Base-by-base conservation (phyloP, 2,888 invertebrate species). In the Drosophila bunnanda region DNA sequence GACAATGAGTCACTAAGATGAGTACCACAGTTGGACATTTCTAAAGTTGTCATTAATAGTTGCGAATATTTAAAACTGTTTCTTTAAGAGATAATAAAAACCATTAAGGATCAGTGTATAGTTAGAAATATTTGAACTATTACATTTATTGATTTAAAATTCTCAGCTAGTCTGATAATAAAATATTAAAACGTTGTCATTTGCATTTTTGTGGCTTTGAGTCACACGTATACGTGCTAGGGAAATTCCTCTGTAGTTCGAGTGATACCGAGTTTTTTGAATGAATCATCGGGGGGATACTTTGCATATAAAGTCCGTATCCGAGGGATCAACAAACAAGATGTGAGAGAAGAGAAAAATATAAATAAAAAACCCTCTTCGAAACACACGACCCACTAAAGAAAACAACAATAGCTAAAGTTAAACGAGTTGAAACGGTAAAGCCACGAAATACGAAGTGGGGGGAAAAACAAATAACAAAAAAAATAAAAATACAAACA, bases 341-440 rank as follows among this genome's bases (percentile, higher is more conserved):
- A 46, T 61, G 20, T 34, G 50, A 50, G 50, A 58, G 43, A 41
- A 57, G 34, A 9, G 46, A 41, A 34, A 57, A 46, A 50, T 39
- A 59, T 58, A 48, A 28, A 67, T 34, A 32, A 41, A 32, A 73
- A 57, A 34, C 39, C 39, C 4, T 22, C 43, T 15, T 22, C 22
- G 17, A 17, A 2, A 17, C n/a, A n/a, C n/a, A 67, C 36, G 20
- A 43, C 28, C 36, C 34, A 28, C 25, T 50, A 32, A 38, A 48
- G 48, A 34, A 38, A 38, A 52, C 43, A 55, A 65, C 74, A 78
- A 72, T 58, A 65, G 44, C 56, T 32, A 48, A 56, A 34, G 55
- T 57, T 61, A 75, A 72, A 70, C 70, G 75, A 76, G 82, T 69
- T 72, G 60, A 82, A 82, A 87, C 82, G 88, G 82, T 82, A 84